Base-by-base conservation (phyloP, 2,888 invertebrate species). In the Apotomis capreana region DNA sequence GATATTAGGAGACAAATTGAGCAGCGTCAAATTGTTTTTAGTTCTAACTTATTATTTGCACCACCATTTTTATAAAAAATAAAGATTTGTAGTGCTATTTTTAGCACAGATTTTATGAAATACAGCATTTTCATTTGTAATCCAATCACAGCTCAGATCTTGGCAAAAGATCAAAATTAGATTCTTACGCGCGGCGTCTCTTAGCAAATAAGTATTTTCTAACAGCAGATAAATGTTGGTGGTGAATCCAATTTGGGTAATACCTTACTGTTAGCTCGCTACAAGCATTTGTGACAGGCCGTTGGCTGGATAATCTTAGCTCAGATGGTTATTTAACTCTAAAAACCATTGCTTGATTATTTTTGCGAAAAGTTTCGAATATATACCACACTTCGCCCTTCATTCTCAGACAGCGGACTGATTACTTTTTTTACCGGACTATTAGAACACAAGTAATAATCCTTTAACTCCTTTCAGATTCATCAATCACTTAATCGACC, bases 231-330 rank as follows among this genome's bases (percentile, higher is more conserved):
- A 57, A 69, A 57, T 36, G 51, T 58, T 44, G 26, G 12, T 44
- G 10, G 13, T 36, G 9, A 52, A 58, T 63, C 37, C 62, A 58
- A 69, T 63, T 63, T 58, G 12, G 62, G 62, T 63, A 69, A 69
- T 69, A 55, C 61, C 9, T 61, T 62, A 37, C 36, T 46, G 55
- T 5, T 58, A 46, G 4, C 37, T 13, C 61, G 26, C 26, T 26
- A 26, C 26, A 13, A 6, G 46, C 36, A 40, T 12, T 58, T 57
- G 46, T 46, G 26, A 46, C 46, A 46, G 57, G 49, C 62, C 40
- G 60, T 40, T 13, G 15, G 40, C 58, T 57, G 40, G 57, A n/a
- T 63, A 58, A 63, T 70, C 69, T 70, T 8, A 63, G 69, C 69
- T 70, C 51, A 64, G 58, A 64, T 58, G 13, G 52, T 64, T 64